Conservation (phyloP, 2,888 invertebrate genomes). For the Tinea trinotella region DNA sequence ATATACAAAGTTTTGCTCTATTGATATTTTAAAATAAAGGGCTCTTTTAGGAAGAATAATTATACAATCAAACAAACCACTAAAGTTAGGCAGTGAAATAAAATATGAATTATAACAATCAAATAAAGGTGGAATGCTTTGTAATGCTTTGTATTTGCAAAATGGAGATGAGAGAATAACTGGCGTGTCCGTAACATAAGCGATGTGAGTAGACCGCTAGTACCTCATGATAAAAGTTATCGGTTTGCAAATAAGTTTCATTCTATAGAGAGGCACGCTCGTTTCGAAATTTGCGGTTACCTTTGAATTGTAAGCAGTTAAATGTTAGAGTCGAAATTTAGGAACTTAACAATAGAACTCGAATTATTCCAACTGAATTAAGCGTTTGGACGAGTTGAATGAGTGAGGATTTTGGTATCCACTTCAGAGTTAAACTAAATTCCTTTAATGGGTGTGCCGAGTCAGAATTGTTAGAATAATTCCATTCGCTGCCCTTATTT, state of each 20-base stretch:
- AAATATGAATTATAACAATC: background rate
- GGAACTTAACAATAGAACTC: slow-evolving; percentile 67
- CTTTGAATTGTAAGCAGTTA: slow-evolving; percentile 70
- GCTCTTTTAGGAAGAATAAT: too few relatives aligned
- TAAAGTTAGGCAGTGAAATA: background rate
- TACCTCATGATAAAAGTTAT: slow-evolving; percentile 52
- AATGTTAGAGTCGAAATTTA: slow-evolving; percentile 66
- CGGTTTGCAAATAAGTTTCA: slow-evolving; percentile 65
- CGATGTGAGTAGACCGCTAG: background rate
- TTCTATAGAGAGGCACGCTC: slow-evolving; percentile 59
- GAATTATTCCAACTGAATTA: slow-evolving; percentile 67
- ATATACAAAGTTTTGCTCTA: too few relatives aligned
- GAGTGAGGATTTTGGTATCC: slow-evolving; percentile 55
- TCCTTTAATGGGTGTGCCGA: slow-evolving; percentile 46
- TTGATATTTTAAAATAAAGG: too few relatives aligned
- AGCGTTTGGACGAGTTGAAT: slow-evolving; percentile 59
- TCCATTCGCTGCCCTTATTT: slow-evolving; percentile 19
- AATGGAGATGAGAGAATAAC: background rate
- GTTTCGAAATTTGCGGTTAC: slow-evolving; percentile 67
- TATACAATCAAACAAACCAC: too few relatives aligned
- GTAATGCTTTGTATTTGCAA: background rate
- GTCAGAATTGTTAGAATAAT: slow-evolving; percentile 29
- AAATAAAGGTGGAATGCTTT: background rate
- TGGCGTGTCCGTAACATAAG: background rate
- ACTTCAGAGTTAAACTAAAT: slow-evolving; percentile 58